A percentile compares a stretch with the other conserved stretches of the same genome.
Conservation (phyloP, 2,113 vertebrate genomes). For the Raja brachyura region DNA sequence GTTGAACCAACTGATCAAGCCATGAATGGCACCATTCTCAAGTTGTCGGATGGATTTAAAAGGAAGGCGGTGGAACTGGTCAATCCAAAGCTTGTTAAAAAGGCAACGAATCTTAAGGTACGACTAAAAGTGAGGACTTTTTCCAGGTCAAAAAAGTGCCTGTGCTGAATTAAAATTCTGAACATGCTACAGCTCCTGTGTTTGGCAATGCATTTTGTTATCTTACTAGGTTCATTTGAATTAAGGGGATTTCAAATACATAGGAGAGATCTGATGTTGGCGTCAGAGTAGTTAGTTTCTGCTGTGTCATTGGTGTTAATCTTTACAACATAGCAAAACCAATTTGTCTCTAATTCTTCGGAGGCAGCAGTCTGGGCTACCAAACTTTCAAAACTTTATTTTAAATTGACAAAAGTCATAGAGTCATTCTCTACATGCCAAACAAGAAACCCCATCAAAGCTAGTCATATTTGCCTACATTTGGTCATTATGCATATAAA, state of each 20-base stretch:
- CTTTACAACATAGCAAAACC: neutral
- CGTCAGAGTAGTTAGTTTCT: neutral
- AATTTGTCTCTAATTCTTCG: neutral
- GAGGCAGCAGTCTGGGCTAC: neutral
- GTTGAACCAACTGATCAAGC: slow-evolving; percentile 35
- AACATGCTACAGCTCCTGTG: neutral
- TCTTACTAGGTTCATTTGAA: too few species aligned
- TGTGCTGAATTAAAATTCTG: neutral
- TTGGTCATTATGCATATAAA: too few species aligned
- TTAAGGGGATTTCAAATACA: neutral
- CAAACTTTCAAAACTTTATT: neutral
- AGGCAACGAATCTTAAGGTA: slow-evolving; percentile 50
- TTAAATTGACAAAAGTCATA: neutral
- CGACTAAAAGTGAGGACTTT: neutral
- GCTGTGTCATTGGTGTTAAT: neutral
- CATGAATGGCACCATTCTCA: slow-evolving; percentile 47
- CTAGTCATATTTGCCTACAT: too few species aligned
- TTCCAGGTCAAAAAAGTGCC: neutral
- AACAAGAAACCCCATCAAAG: too few species aligned
- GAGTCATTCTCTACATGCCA: too few species aligned
- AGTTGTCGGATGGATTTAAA: slow-evolving; percentile 44
- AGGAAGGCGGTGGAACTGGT: slow-evolving; percentile 48
- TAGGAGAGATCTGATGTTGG: neutral
- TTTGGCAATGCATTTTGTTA: neutral
- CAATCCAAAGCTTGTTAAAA: slow-evolving; percentile 48